Evolutionary conservation across 2,113 vertebrate species (phyloP), one percentile per base, ranked within the genome.

Genomic region (Butorides virescens): DNA sequence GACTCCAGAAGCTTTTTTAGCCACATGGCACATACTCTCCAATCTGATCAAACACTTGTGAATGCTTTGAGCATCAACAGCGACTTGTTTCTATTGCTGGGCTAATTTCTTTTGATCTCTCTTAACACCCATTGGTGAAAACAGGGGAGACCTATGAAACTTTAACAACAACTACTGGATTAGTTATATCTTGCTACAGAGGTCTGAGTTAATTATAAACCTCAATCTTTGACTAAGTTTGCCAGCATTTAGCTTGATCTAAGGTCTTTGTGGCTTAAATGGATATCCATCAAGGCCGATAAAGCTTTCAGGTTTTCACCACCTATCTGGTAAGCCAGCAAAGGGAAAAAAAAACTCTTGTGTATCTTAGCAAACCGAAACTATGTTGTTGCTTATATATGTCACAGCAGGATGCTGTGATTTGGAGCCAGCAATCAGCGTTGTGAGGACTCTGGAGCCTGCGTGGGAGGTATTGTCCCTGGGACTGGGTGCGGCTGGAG

Each of bases 401-500:
- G 70, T 34, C 92, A 66, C 80, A 94, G 79, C 50, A 94, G 66
- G 92, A 68, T 56, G 88, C 65, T 68, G 83, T 8, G 80, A 79
- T 37, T 46, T 39, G 83, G 68, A 94, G 88, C 6, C 86, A 47
- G 68, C 72, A 83, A 56, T 79, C 2, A 67, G 34, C 56, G 0
- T 23, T 10, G 44, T 36, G 36, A 73, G 53, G 84, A 61, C 84
- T 83, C 59, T 10, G 36, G 80, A 89, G 91, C 20, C 70, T 61
- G 86, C 0, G 95, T 96, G 92, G 97, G 95, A 95, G 84, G 66
- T 5, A 17, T 37, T 55, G 62, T 78, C 76, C 92, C 62, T 36
- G 47, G 86, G 62, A 81, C 49, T 73, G 92, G 95, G 96, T 92
- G 95, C 4, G 91, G 42, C 66, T 55, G 84, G 29, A 96, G 80